A percentile compares a stretch with the other conserved stretches of the same genome.
These are phyloP conservation scores for Noctuana brunneofusca DNA, from an alignment of 2,888 invertebrate species.

Conservation along the genomic window DNA sequence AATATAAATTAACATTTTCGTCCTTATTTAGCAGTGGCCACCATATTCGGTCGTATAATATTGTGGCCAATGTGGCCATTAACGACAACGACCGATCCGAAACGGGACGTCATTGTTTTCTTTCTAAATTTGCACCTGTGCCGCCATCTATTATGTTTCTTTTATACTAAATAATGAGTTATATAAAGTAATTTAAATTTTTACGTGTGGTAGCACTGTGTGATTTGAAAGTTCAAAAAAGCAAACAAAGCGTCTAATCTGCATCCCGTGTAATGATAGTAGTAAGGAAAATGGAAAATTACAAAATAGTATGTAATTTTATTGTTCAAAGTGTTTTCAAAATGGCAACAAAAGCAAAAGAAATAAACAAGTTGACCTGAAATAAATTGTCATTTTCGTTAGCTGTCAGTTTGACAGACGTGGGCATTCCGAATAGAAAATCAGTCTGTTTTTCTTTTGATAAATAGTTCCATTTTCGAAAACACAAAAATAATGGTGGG, in stretches of 20 bases:
- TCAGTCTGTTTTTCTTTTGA: constrained; percentile 74
- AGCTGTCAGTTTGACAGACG: constrained; percentile 45
- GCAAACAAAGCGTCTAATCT: too few species aligned
- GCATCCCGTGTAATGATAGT: too few species aligned
- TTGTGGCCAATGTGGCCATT: constrained; percentile 25
- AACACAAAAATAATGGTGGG: constrained; percentile 78
- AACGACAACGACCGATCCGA: constrained; percentile 55
- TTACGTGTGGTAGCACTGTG: neutral
- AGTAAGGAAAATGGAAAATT: neutral
- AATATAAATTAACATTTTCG: constrained; percentile 51
- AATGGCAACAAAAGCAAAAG: constrained; percentile 8
- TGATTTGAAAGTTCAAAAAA: neutral
- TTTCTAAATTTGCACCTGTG: constrained; percentile 40
- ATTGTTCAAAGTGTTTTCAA: too few species aligned
- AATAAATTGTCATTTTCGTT: constrained; percentile 17
- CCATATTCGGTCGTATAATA: constrained; percentile 62
- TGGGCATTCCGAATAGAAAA: constrained; percentile 53
- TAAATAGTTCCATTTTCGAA: constrained; percentile 76
- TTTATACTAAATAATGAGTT: neutral
- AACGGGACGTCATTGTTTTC: constrained; percentile 41
- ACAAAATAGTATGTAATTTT: too few species aligned
- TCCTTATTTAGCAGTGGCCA: constrained; percentile 56
- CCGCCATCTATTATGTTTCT: constrained; percentile 50
- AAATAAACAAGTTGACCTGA: constrained; percentile 3
- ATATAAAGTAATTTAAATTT: neutral